Conservation (phyloP, 2,888 invertebrate genomes). For the Lamproptera curius region DNA sequence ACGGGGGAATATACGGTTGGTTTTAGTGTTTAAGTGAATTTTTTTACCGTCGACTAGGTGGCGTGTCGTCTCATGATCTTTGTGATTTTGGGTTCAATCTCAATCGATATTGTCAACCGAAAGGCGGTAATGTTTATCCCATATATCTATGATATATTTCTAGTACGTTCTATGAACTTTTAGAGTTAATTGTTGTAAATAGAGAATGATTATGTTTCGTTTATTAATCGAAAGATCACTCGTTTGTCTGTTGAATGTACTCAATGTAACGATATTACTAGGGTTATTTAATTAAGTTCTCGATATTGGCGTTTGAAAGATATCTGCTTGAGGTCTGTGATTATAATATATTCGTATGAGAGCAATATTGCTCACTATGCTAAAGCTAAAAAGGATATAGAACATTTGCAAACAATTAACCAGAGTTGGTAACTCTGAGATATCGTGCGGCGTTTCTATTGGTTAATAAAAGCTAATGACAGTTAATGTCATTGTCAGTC, state of each 20-base stretch:
- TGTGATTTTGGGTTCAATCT: constrained; percentile 27
- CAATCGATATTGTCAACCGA: constrained; percentile 48
- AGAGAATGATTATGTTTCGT: constrained; percentile 27
- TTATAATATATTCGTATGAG: constrained; percentile 19
- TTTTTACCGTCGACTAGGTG: constrained; percentile 66
- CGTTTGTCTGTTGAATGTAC: constrained; percentile 8
- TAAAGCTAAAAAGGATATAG: too few relatives aligned
- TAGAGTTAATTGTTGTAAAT: constrained; percentile 66
- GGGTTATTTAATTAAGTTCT: constrained; percentile 4
- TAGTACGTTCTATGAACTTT: constrained; percentile 97
- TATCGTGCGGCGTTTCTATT: too few relatives aligned
- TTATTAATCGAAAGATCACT: constrained; percentile 22
- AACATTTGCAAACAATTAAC: too few relatives aligned
- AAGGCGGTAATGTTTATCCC: constrained; percentile 90
- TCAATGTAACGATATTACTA: background rate
- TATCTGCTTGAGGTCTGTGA: constrained; percentile 15
- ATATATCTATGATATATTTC: constrained; percentile 99
- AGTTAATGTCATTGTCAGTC: too few relatives aligned
- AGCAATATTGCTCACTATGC: constrained; percentile 14
- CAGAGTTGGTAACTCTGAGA: too few relatives aligned
- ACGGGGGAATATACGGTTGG: constrained; percentile 56
- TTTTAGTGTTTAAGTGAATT: constrained; percentile 54
- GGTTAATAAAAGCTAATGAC: too few relatives aligned
- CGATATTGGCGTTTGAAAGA: constrained; percentile 9
- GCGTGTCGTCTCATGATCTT: constrained; percentile 29